Evolutionary conservation across 1,140 invertebrate genomes (phyloP).

Genomic region (Solenopsis fugax): DNA sequence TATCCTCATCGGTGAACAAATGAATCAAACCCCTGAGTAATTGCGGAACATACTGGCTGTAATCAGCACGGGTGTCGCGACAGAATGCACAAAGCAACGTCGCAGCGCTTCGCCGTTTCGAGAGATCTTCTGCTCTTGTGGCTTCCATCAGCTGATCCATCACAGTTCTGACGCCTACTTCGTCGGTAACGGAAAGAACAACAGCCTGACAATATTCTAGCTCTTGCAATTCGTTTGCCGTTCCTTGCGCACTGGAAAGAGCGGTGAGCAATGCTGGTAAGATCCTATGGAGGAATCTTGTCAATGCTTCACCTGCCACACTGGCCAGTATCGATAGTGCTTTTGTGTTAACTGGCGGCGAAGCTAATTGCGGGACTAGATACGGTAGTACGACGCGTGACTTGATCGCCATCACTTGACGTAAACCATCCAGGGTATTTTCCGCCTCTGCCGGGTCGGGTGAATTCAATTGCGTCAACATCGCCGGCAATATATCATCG

Average conservation of each 20-base stretch:
- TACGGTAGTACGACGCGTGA: conserved; percentile 98
- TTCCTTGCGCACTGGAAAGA: conserved; percentile 90
- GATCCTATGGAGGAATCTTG: conserved; percentile 96
- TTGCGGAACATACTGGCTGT: conserved; percentile 95
- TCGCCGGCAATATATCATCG: conserved; percentile 98
- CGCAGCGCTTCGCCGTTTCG: conserved; percentile 92
- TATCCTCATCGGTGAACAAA: conserved; percentile 93
- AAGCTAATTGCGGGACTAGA: conserved; percentile 97
- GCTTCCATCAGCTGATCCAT: conserved; percentile 96
- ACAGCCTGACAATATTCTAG: conserved; percentile 98
- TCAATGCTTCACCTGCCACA: conserved; percentile 97
- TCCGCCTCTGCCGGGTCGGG: conserved; percentile 92
- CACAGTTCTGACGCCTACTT: conserved; percentile 94
- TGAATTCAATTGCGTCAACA: conserved; percentile 95
- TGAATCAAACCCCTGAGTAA: conserved; percentile 95
- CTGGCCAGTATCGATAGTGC: conserved; percentile 96
- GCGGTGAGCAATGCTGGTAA: conserved; percentile 95
- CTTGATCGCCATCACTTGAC: conserved; percentile 99
- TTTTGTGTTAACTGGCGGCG: conserved; percentile 95
- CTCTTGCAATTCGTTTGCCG: conserved; percentile 91
- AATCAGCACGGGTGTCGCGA: conserved; percentile 94
- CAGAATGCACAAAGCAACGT: conserved; percentile 96
- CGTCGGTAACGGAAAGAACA: conserved; percentile 95
- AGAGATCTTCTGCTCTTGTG: conserved; percentile 89
- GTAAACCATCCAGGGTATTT: conserved; percentile 96